Evolutionary conservation across 53 echinoderm and acorn worm genomes (phyloP), one percentile per base, ranked within the genome.

Genomic region (Temnopleurus reevesii): DNA sequence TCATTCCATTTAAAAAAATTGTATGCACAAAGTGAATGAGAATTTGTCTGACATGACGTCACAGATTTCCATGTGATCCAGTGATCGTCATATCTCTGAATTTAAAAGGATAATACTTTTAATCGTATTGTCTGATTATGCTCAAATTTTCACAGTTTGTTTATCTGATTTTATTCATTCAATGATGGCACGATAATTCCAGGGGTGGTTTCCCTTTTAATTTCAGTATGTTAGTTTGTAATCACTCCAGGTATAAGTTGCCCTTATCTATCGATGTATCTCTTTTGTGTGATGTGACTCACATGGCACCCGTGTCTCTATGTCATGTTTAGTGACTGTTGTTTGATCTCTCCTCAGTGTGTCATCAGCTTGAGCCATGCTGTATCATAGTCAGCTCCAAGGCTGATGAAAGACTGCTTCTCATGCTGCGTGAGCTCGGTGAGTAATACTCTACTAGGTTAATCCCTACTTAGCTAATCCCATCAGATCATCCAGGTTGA

Each of bases 331-430:
- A n/a, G n/a, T n/a, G n/a, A n/a, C n/a, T n/a, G n/a, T n/a, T n/a
- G n/a, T n/a, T n/a, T n/a, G n/a, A 12, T 13, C 79, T 17, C 24
- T 58, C 61, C 27, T 36, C 89, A 98, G 98, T 98, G 24, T 90
- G 86, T 30, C 92, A 90, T 46, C 95, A 98, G 76, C 71, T 94
- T 25, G 79, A 93, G 64, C 98, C 98, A 7, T 89, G 77, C 63
- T 80, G 88, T 76, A 80, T 95, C 71, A 86, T 95, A 54, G 89
- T 91, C n/a, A 98, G 98, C 84, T 86, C 95, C 77, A 95, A 95
- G 83, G 91, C 92, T 7, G 98, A 98, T 77, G 98, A 98, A 53
- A 94, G 92, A 83, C 93, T 98, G 34, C 81, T 98, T 18, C 92
- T 89, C 41, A 92, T 92, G 29, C 38, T 97, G 26, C 91, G 64